Evolutionary conservation across 2,797 vertebrate species (phyloP).

Genomic region (Anisognathus igniventris): DNA sequence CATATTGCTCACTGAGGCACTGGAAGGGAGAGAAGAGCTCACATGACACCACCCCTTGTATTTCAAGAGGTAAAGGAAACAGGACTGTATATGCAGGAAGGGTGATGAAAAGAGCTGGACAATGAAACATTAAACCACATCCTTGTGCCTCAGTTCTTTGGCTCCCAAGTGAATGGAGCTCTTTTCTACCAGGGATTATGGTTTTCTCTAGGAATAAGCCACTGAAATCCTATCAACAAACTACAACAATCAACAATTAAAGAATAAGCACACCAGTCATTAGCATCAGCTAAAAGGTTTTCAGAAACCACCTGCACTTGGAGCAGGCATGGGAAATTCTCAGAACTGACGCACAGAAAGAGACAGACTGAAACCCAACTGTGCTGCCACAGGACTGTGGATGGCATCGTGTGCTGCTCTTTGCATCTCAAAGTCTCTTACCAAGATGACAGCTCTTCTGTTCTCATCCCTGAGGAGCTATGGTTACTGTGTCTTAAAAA

Average conservation of each 20-base stretch:
- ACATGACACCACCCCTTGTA: neutral
- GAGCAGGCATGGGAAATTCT: neutral
- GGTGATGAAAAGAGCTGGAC: neutral
- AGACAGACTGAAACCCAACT: neutral
- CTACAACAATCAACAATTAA: neutral
- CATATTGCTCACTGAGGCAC: neutral
- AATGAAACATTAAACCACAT: neutral
- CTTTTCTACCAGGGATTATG: neutral
- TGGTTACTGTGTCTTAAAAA: neutral
- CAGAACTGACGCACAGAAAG: neutral
- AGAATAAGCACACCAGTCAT: neutral
- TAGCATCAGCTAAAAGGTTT: neutral
- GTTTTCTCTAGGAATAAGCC: neutral
- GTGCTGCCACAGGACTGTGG: neutral
- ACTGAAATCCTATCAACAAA: neutral
- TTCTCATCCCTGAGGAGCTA: neutral
- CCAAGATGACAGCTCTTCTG: neutral
- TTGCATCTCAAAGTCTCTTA: neutral
- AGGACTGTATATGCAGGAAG: neutral
- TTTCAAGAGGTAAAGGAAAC: neutral
- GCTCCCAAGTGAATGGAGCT: neutral
- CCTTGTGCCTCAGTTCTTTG: neutral
- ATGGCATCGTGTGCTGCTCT: neutral
- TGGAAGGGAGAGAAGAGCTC: neutral
- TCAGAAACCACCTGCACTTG: neutral